Conservation (phyloP, 2,888 invertebrate species). For the Disparrhopalites patrizii region DNA sequence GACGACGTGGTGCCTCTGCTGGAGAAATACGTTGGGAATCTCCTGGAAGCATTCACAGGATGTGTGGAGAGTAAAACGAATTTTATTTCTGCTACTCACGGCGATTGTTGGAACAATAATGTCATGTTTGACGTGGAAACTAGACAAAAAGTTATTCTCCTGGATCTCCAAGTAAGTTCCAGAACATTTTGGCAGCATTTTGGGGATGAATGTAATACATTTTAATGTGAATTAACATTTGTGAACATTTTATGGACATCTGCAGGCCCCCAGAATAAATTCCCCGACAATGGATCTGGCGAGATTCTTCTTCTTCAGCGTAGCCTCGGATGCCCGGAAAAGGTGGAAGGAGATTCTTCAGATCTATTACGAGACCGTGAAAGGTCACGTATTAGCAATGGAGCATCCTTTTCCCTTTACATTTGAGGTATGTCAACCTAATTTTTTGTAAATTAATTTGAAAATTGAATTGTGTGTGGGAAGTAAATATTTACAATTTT, state of each 20-base stretch:
- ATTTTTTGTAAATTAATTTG: no score
- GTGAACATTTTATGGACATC: not conserved
- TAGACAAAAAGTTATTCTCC: not conserved
- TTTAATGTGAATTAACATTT: not conserved
- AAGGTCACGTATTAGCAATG: not conserved
- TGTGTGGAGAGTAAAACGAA: not conserved
- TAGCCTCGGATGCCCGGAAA: constrained; percentile 19
- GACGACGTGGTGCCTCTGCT: constrained; percentile 2
- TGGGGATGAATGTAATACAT: not conserved
- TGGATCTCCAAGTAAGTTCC: constrained; percentile 2
- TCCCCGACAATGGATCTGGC: constrained; percentile 26
- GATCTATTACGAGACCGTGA: constrained; percentile 18
- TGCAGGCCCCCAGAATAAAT: not conserved
- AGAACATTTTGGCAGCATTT: no score
- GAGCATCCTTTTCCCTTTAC: constrained; percentile 1
- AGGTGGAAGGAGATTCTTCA: constrained; percentile 22
- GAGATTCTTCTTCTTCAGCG: constrained; percentile 30
- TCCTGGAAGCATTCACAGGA: not conserved
- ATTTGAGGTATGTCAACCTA: constrained; percentile 1
- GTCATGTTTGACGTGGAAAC: not conserved
- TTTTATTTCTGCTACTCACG: constrained; percentile 22
- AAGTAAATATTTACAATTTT: no score
- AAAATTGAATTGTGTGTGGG: no score
- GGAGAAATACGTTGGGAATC: constrained; percentile 4
- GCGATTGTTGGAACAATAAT: constrained; percentile 29